phyloP scores from a whole-genome alignment of 2,888 invertebrate species.

The Coelopa pilipes region DNA sequence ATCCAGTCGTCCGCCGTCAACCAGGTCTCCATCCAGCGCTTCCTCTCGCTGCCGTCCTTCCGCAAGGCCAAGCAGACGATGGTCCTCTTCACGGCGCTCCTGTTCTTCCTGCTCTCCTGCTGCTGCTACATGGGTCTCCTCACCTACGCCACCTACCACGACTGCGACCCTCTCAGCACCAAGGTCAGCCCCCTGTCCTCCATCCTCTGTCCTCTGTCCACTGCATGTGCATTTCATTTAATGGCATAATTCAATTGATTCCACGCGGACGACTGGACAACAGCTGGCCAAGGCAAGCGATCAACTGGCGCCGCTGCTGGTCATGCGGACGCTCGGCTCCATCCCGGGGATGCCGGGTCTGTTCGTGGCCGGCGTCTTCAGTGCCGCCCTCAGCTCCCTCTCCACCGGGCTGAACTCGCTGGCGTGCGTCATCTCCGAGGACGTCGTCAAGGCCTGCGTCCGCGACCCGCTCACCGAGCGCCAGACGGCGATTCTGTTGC shows the following conservation, averaged over 20 bases:
- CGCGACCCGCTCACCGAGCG: constrained; percentile 69
- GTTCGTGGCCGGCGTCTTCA: constrained; percentile 90
- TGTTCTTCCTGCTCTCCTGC: constrained; percentile 72
- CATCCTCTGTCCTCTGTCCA: constrained; percentile 5
- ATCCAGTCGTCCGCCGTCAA: constrained; percentile 81
- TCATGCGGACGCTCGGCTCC: constrained; percentile 83
- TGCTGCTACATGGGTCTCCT: constrained; percentile 80
- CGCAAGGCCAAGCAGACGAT: constrained; percentile 76
- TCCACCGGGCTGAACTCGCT: constrained; percentile 85
- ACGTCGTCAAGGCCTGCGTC: constrained; percentile 78
- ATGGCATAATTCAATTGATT: neutral
- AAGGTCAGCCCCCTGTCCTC: constrained; percentile 69
- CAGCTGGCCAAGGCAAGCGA: constrained; percentile 81
- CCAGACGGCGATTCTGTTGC: constrained; percentile 72
- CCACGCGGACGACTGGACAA: neutral
- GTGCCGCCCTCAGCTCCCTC: constrained; percentile 86
- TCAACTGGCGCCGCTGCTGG: constrained; percentile 84
- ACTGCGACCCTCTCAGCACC: constrained; percentile 83
- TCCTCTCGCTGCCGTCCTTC: constrained; percentile 78
- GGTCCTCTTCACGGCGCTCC: constrained; percentile 74
- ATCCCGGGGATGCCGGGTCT: constrained; percentile 86
- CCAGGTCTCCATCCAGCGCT: constrained; percentile 88
- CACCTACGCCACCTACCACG: constrained; percentile 78
- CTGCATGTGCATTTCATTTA: constrained; percentile 1
- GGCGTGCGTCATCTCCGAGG: constrained; percentile 83